Evolutionary conservation across 2,113 vertebrate species (phyloP).

Genomic region (Eurystomus gularis): DNA sequence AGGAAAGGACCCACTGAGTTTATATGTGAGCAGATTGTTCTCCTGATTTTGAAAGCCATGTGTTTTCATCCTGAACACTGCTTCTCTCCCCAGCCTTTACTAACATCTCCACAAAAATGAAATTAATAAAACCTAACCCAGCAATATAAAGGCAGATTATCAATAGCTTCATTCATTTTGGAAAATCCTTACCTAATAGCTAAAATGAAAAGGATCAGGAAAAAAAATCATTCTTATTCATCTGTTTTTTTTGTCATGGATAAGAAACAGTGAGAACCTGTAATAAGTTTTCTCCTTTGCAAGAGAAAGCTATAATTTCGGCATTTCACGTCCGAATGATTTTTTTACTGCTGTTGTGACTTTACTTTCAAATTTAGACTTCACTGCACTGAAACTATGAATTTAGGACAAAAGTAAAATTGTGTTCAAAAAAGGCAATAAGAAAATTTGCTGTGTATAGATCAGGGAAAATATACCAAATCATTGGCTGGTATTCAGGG

Average conservation of each 20-base stretch:
- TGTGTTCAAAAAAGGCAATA: neutral
- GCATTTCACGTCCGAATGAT: neutral
- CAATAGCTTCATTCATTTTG: constrained; percentile 25
- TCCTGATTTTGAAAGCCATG: neutral
- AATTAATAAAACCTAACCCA: neutral
- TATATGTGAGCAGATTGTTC: constrained; percentile 8
- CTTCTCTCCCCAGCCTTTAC: neutral
- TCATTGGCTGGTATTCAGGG: neutral
- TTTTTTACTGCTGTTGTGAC: neutral
- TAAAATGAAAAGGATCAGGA: constrained; percentile 5
- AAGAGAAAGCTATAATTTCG: neutral
- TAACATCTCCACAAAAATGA: neutral
- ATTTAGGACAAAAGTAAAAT: neutral
- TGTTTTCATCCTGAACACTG: neutral
- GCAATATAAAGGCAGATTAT: neutral
- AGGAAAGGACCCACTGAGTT: neutral
- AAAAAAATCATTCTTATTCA: neutral
- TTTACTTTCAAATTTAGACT: neutral
- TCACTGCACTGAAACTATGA: neutral
- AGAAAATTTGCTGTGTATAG: neutral
- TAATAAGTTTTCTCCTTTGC: neutral
- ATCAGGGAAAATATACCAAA: neutral
- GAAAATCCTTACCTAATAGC: neutral
- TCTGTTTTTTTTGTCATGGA: neutral
- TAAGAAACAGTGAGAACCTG: neutral